Evolutionary conservation across 1,140 invertebrate genomes (phyloP), one percentile per base, ranked within the genome.

Genomic region (Drosophila varians): DNA sequence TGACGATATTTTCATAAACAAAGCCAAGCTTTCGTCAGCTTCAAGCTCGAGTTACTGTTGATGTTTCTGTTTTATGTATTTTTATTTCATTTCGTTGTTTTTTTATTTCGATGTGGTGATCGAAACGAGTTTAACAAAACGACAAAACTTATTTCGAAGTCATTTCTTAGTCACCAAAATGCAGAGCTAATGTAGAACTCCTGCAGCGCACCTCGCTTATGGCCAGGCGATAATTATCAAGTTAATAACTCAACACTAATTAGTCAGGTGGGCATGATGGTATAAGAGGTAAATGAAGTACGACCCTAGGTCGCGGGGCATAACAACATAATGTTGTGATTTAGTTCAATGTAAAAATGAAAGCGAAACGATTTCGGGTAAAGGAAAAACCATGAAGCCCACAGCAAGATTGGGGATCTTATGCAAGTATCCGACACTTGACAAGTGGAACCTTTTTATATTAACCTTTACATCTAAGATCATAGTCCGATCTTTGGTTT

Each of bases 191-290:
- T 31, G 40, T 14, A 43, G 16, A 72, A 73, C 48, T 72, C 2
- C 31, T 26, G n/a, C 7, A 18, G 48, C 14, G 47, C 43, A 61
- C 69, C 69, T 72, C 56, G 69, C 68, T 55, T 25, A 26, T 40
- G 69, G 47, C 56, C 34, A 48, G 3, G 56, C 69, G 56, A 62
- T 73, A 73, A 72, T 73, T 73, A 73, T 73, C 69, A 62, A 73
- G 68, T 54, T 73, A 73, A 72, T 72, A 73, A 62, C 69, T 62
- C 68, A 11, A 62, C 69, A 52, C 42, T 73, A 73, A 73, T 73
- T 73, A 73, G 68, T 73, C 68, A 72, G 69, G 56, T 73, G 69
- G 25, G 58, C 42, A 36, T 14, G 36, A 21, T 28, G 53, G 52
- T 23, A 18, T 7, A 18, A 40, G 40, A 19, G 12, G 8, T 3